These are phyloP conservation scores for Papilio demoleus DNA, from an alignment of 2,888 invertebrate species.

Conservation along the genomic window DNA sequence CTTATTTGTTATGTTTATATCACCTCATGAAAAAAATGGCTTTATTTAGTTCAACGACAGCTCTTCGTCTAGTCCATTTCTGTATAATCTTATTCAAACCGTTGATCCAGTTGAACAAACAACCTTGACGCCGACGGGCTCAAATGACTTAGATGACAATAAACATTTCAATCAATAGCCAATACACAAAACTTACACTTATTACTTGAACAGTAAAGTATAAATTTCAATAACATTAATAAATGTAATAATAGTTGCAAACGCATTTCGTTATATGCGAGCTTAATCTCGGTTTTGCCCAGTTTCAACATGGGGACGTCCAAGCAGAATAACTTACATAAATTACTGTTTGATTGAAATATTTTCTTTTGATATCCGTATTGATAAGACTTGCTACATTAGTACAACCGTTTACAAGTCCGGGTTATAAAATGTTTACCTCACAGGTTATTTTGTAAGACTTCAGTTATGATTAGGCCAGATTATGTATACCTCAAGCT, in stretches of 20 bases:
- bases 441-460: not conserved
- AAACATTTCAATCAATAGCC: conserved; percentile 34
- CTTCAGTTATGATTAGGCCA: no score
- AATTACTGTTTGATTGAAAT: not conserved
- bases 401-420: not conserved
- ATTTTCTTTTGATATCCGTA: not conserved
- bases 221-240: not conserved
- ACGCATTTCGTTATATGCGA: not conserved
- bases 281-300: conserved; percentile 30
- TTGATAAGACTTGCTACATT: not conserved
- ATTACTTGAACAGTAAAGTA: not conserved
- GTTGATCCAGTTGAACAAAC: conserved; percentile 37
- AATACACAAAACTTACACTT: conserved; percentile 17
- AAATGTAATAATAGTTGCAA: conserved; percentile 1
- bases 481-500: no score
- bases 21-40: no score
- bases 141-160: conserved; percentile 34
- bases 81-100: conserved; percentile 8
- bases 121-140: conserved; percentile 37
- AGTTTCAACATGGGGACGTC: conserved; percentile 30
- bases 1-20: no score
- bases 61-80: not conserved
- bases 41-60: no score
- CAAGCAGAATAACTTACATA: conserved; percentile 29
- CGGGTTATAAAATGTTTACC: not conserved